Base-by-base conservation (phyloP, 2,888 invertebrate genomes). In the Listrodromus nycthemerus region DNA sequence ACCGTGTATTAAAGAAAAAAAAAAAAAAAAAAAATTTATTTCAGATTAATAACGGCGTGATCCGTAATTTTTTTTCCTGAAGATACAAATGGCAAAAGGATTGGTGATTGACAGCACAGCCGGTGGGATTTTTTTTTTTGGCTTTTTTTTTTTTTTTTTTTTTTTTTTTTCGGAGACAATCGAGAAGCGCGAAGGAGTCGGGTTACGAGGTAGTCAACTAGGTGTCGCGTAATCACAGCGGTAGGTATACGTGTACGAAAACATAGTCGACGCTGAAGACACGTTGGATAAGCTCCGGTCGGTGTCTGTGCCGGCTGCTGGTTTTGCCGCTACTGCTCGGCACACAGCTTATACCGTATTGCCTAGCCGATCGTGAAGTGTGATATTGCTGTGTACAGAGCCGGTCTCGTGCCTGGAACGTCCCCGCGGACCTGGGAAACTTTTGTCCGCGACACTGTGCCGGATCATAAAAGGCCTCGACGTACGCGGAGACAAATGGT, bases 341-440 rank as follows among this genome's bases (percentile, higher is more conserved):
- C 52, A 74, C 70, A 82, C 82, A 83, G 84, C 82, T 87, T 83
- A 86, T 86, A 86, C 78, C 87, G 83, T 85, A 87, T 88, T 88
- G 89, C 88, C 85, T 84, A 90, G 84, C 87, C 87, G 89, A 88
- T 88, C 90, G 89, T 87, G 88, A 89, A 90, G 89, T 87, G 90
- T 88, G 89, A 89, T 90, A 89, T 87, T 86, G 86, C 82, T 80
- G 74, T 82, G 83, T 76, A 86, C 83, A 77, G 80, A 86, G 79
- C 55, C 80, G 65, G 37, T 19, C 33, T 37, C 65, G 65, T n/a
- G 21, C 65, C 37, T 21, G 41, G 37, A 65, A 37, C 65, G 69
- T 80, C 82, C 75, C 63, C 58, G 83, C 52, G 13, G 55, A 73
- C 74, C 87, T 52, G 87, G 69, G 82, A 86, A 89, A 89, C 85